Percentiles rank a stretch among this genome's conserved stretches.
Evolutionary conservation across 2,113 vertebrate species (phyloP).

Genomic region (Pandion haliaetus): DNA sequence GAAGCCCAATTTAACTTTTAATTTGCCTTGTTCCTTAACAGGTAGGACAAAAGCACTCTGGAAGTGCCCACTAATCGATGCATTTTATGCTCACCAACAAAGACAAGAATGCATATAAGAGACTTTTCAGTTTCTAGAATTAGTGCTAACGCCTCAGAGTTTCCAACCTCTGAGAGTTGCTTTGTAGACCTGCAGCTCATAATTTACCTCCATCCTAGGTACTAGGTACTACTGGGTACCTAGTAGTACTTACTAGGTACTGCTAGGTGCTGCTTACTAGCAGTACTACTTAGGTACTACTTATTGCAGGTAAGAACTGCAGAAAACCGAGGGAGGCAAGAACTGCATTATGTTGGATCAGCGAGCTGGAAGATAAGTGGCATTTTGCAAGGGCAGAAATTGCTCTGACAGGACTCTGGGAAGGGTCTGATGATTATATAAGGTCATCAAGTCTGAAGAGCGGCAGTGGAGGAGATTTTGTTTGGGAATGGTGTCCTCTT

Average conservation of each 20-base stretch:
- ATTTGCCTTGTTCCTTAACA: slow-evolving; percentile 43
- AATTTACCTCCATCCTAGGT: not conserved
- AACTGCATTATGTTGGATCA: not conserved
- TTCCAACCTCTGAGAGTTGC: not conserved
- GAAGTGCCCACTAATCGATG: slow-evolving; percentile 10
- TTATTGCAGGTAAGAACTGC: not conserved
- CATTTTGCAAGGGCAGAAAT: not conserved
- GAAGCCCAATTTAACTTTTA: slow-evolving; percentile 55
- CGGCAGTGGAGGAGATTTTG: not conserved
- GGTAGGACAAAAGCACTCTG: slow-evolving; percentile 25
- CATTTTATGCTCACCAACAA: not conserved
- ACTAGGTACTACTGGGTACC: not conserved
- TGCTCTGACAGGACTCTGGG: not conserved
- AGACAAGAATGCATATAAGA: not conserved
- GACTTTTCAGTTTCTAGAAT: not conserved
- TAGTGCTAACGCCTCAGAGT: not conserved
- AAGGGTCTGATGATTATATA: not conserved
- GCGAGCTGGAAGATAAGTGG: not conserved
- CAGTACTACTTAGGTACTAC: not conserved
- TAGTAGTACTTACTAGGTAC: not conserved
- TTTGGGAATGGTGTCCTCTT: not conserved
- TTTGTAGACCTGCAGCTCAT: not conserved
- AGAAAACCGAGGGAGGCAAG: not conserved
- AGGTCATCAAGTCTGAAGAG: not conserved
- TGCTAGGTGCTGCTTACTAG: no score